Conservation (phyloP, 2,888 invertebrate species). For the Barypeithes pellucidus region DNA sequence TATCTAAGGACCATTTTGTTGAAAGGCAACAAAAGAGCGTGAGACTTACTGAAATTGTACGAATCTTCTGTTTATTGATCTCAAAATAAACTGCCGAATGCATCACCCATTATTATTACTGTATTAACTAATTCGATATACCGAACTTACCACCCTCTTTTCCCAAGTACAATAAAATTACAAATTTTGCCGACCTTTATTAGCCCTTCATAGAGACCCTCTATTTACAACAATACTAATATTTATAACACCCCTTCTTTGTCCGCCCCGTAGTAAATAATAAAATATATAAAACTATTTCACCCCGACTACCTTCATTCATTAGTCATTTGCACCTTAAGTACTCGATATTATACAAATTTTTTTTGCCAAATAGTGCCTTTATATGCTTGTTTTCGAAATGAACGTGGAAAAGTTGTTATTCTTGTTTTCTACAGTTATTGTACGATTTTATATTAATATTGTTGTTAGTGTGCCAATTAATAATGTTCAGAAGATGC, state of each 20-base stretch:
- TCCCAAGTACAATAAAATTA: no score
- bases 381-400: slow-evolving; percentile 13
- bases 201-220: background rate
- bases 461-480: slow-evolving; percentile 14
- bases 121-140: no score
- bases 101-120: no score
- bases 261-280: slow-evolving; percentile 2
- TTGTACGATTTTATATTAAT: slow-evolving; percentile 4
- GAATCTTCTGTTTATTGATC: no score
- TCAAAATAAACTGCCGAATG: no score
- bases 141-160: no score
- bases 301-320: background rate
- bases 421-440: background rate
- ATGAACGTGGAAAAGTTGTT: no score
- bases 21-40: no score
- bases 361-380: no score
- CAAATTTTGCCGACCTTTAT: no score
- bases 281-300: slow-evolving; percentile 12
- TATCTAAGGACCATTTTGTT: no score
- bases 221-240: slow-evolving; percentile 15
- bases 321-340: background rate
- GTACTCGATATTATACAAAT: background rate
- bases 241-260: slow-evolving; percentile 16
- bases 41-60: no score
- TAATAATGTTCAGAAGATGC: slow-evolving; percentile 18